A percentile compares a stretch with the other conserved stretches of the same genome.
These are phyloP conservation scores for Bugulina stolonifera DNA, from an alignment of 2,888 invertebrate species.

Conservation along the genomic window DNA sequence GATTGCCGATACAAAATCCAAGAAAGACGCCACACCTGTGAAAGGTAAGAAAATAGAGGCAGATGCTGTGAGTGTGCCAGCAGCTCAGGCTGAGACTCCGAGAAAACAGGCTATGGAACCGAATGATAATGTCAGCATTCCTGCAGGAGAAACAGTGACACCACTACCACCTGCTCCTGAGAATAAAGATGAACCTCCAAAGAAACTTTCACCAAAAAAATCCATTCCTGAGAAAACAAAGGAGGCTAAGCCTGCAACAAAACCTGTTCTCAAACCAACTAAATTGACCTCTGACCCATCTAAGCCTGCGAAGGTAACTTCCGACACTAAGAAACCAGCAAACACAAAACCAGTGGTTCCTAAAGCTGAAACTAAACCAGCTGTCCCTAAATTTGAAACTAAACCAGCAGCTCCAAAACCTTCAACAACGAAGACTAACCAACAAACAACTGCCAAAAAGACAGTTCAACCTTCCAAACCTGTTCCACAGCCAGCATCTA, in stretches of 20 bases:
- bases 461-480: neutral
- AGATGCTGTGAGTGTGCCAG: neutral
- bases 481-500: neutral
- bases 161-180: neutral
- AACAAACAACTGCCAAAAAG: neutral
- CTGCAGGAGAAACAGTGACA: neutral
- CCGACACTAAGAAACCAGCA: no score
- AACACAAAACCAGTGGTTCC: neutral
- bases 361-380: no score
- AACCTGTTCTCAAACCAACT: neutral
- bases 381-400: no score
- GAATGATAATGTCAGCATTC: neutral
- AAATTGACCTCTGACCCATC: neutral
- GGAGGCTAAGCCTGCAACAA: neutral
- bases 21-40: neutral
- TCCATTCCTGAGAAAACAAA: neutral
- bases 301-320: no score
- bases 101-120: neutral
- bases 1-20: neutral
- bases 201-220: neutral
- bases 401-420: neutral
- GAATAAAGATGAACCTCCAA: no score
- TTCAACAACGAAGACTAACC: neutral
- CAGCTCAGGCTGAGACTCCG: slow-evolving; percentile 7
- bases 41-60: neutral